Conservation (phyloP, 2,888 invertebrate species). For the Formica aserva region DNA sequence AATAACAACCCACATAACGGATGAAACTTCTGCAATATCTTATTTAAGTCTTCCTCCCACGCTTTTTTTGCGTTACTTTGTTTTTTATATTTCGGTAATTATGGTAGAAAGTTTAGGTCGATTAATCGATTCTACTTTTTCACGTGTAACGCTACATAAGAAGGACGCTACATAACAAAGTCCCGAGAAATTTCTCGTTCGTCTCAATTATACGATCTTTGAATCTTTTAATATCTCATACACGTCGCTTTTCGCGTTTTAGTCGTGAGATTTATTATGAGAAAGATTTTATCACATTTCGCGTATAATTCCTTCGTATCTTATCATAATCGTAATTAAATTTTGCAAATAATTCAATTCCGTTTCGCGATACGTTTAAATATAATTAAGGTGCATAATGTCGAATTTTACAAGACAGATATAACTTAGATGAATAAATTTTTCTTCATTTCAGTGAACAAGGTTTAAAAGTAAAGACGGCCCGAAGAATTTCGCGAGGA, state of each 20-base stretch:
- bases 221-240: slow-evolving; percentile 21
- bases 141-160: neutral
- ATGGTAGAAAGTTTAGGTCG: neutral
- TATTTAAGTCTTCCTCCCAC: slow-evolving; percentile 8
- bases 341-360: slow-evolving; percentile 29
- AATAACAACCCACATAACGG: slow-evolving; percentile 32
- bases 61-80: neutral
- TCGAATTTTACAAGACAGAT: slow-evolving; percentile 15
- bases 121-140: slow-evolving; percentile 5
- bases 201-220: neutral
- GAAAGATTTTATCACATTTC: slow-evolving; percentile 36
- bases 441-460: slow-evolving; percentile 21
- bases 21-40: slow-evolving; percentile 11
- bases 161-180: neutral
- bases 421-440: slow-evolving; percentile 15
- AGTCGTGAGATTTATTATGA: neutral
- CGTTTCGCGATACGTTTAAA: slow-evolving; percentile 17
- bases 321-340: slow-evolving; percentile 28
- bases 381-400: slow-evolving; percentile 21
- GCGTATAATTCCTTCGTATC: slow-evolving; percentile 24
- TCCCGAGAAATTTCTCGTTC: slow-evolving; percentile 1
- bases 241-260: neutral
- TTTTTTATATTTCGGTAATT: neutral
- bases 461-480: neutral
- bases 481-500: neutral